A percentile compares a stretch with the other conserved stretches of the same genome.
phyloP scores from a whole-genome alignment of 2,797 vertebrate genomes.

The Agapornis canus region DNA sequence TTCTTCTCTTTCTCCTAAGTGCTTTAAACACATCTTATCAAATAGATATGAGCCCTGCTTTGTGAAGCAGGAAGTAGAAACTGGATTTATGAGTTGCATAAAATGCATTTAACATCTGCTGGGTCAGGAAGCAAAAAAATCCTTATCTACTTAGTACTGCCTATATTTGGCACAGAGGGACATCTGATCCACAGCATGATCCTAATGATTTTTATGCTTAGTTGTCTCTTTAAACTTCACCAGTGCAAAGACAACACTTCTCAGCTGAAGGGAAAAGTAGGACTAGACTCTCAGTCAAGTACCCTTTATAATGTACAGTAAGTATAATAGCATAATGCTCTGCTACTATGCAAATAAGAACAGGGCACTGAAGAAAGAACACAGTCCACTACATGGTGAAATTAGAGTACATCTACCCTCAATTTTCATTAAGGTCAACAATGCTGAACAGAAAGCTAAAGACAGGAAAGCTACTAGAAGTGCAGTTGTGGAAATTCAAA shows the following conservation, averaged over 20 bases:
- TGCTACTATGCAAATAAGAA: not conserved
- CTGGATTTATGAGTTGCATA: slow-evolving; percentile 56
- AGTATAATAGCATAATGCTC: not conserved
- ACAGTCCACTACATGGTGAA: not conserved
- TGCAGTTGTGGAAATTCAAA: not conserved
- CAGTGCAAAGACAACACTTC: not conserved
- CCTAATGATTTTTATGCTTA: slow-evolving; percentile 27
- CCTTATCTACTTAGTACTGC: not conserved
- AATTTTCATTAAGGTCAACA: not conserved
- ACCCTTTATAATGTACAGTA: not conserved
- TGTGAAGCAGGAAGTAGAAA: slow-evolving; percentile 39
- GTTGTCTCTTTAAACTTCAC: not conserved
- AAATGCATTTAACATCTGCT: slow-evolving; percentile 44
- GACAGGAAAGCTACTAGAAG: not conserved
- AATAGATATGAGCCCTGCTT: slow-evolving; percentile 30
- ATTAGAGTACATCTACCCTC: not conserved
- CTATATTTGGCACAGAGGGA: slow-evolving; percentile 34
- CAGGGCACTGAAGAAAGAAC: not conserved
- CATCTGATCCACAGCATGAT: slow-evolving; percentile 29
- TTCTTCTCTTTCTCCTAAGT: not conserved
- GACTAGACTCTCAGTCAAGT: not conserved
- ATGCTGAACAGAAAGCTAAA: not conserved
- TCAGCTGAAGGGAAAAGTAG: not conserved
- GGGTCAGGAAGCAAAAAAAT: slow-evolving; percentile 40
- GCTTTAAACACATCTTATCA: slow-evolving; percentile 28